Evolutionary conservation across 1,140 invertebrate species (phyloP).

Genomic region (Drosophila lini): DNA sequence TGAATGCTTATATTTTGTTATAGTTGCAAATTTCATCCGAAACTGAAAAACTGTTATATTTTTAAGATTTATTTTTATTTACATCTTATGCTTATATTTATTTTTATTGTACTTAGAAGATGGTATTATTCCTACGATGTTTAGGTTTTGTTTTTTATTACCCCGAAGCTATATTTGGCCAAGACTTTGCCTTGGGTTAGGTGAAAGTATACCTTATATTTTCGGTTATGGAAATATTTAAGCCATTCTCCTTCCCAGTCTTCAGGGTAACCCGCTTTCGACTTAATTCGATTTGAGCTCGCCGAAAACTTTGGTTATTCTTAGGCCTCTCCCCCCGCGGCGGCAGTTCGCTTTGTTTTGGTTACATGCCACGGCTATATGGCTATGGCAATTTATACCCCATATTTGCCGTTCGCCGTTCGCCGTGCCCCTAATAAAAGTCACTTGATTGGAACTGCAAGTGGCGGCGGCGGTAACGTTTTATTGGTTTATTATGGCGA

Average conservation of each 20-base stretch:
- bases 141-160: background rate
- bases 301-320: conserved; percentile 19
- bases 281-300: conserved; percentile 9
- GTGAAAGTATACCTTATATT: background rate
- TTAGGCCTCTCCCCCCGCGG: conserved; percentile 18
- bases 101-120: background rate
- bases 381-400: conserved; percentile 71
- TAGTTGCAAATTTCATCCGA: no score
- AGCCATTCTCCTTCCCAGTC: no score
- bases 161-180: no score
- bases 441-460: conserved; percentile 81
- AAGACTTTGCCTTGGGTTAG: background rate
- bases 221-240: background rate
- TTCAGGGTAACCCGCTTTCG: conserved; percentile 17
- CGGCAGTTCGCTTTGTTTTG: conserved; percentile 73
- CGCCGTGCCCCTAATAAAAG: conserved; percentile 64
- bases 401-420: conserved; percentile 18
- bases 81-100: no score
- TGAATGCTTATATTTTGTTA: no score
- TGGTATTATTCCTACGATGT: background rate
- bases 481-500: conserved; percentile 80
- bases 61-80: no score
- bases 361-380: conserved; percentile 65
- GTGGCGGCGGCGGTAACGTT: conserved; percentile 47
- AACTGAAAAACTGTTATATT: no score